phyloP scores from a whole-genome alignment of 2,797 vertebrate genomes.

The Kryptopterus vitreolus region DNA sequence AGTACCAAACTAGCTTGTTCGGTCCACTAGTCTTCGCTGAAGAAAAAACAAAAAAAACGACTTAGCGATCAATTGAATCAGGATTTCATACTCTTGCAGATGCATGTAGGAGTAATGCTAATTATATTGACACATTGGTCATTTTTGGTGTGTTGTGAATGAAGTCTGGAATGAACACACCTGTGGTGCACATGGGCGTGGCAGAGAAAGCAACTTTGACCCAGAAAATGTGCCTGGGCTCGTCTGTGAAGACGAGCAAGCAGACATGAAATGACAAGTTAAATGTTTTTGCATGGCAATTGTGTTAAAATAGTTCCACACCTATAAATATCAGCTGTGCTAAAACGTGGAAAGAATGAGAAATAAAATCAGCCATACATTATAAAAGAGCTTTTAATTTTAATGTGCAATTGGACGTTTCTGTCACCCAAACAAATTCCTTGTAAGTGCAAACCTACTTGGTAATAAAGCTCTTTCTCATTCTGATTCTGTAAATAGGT shows the following conservation, averaged over 20 bases:
- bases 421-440: too few species aligned
- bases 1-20: conserved; percentile 57
- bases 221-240: not conserved
- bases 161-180: not conserved
- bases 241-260: not conserved
- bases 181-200: not conserved
- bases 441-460: too few species aligned
- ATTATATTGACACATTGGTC: not conserved
- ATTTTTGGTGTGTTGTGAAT: not conserved
- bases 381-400: too few species aligned
- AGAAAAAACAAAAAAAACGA: not conserved
- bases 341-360: too few species aligned
- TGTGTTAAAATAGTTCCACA: not conserved
- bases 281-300: not conserved
- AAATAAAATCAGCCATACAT: too few species aligned
- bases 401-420: too few species aligned
- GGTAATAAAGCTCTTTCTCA: too few species aligned
- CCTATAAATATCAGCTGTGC: not conserved
- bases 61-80: not conserved
- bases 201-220: not conserved
- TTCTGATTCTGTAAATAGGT: too few species aligned
- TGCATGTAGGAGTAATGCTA: not conserved
- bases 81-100: not conserved
- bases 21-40: conserved; percentile 48
- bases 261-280: not conserved